Conservation (phyloP, 2,113 vertebrate species). For the Cacatua alba region DNA sequence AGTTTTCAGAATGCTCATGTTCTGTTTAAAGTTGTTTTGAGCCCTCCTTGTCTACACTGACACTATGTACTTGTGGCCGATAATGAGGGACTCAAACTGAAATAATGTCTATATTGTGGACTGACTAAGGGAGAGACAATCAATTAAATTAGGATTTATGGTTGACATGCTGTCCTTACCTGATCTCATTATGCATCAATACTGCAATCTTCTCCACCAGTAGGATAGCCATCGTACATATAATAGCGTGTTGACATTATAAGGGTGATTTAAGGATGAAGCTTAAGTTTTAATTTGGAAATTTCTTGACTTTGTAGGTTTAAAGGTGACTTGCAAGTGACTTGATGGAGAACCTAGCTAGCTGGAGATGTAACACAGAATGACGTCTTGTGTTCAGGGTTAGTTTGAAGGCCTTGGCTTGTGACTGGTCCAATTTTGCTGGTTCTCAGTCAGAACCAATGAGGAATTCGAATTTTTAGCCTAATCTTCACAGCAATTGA, state of each 20-base stretch:
- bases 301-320: neutral
- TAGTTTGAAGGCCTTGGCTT: neutral
- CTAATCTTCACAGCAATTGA: neutral
- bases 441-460: neutral
- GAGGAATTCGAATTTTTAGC: neutral
- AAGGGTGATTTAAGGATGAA: neutral
- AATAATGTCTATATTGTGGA: neutral
- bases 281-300: neutral
- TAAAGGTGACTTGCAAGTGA: neutral
- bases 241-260: neutral
- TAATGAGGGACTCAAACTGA: neutral
- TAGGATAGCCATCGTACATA: neutral
- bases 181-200: neutral
- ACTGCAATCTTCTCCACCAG: neutral
- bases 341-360: neutral
- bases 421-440: neutral
- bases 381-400: neutral
- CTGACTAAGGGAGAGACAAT: neutral
- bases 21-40: neutral
- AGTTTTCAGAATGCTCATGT: neutral
- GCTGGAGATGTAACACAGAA: neutral
- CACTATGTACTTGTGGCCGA: neutral
- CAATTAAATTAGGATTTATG: constrained; percentile 27
- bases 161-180: neutral
- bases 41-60: neutral